A percentile compares a stretch with the other conserved stretches of the same genome.
Conservation (phyloP, 2,797 vertebrate genomes). For the Tangara arthus region DNA sequence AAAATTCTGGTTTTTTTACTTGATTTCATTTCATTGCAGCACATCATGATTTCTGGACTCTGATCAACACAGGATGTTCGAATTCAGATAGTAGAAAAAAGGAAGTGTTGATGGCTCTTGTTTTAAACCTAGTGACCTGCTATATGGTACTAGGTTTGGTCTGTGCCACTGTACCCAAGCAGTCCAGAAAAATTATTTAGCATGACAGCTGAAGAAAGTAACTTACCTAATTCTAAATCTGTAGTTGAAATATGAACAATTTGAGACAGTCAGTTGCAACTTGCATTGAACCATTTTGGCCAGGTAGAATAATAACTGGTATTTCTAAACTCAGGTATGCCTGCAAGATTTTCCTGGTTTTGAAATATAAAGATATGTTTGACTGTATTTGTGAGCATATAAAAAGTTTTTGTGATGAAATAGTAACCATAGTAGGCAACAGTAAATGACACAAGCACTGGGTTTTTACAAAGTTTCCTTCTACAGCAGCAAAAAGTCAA, state of each 20-base stretch:
- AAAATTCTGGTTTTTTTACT: background rate
- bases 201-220: background rate
- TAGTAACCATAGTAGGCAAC: slow-evolving; percentile 15
- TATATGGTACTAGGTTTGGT: background rate
- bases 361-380: slow-evolving; percentile 38
- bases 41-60: background rate
- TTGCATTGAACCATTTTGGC: background rate
- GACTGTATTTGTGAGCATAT: slow-evolving; percentile 2
- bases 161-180: background rate
- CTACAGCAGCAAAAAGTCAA: slow-evolving; percentile 11
- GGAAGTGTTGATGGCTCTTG: background rate
- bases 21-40: background rate
- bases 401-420: slow-evolving; percentile 41
- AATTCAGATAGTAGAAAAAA: background rate
- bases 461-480: slow-evolving; percentile 36
- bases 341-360: background rate
- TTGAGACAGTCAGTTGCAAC: background rate
- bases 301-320: background rate
- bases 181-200: background rate
- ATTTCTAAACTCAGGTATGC: background rate
- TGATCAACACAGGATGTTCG: background rate
- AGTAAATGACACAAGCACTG: slow-evolving; percentile 8
- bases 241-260: background rate
- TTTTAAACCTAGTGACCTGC: background rate
- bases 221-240: background rate